phyloP scores from a whole-genome alignment of 53 echinoderm and acorn worm species.

The Crossaster papposus region DNA sequence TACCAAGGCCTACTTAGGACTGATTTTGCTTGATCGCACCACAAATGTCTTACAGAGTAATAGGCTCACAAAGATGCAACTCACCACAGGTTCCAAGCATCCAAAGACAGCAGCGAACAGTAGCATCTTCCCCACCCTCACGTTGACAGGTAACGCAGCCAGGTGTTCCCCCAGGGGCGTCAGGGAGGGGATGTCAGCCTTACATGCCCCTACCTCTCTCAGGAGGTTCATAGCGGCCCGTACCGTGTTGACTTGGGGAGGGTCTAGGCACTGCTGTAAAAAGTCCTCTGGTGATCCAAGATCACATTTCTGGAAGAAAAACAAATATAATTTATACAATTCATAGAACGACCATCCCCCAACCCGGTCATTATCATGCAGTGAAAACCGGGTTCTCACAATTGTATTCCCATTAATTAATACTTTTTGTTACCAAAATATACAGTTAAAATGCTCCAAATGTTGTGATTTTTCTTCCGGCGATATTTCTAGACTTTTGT shows the following conservation, averaged over 20 bases:
- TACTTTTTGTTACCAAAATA: too few relatives aligned
- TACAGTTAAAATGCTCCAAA: too few relatives aligned
- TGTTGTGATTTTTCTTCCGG: too few relatives aligned
- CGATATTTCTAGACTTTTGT: too few relatives aligned
- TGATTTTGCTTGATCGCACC: too few relatives aligned
- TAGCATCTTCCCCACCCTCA: constrained; percentile 93
- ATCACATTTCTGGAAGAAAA: constrained; percentile 78
- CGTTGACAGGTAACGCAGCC: constrained; percentile 89
- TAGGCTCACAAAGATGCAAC: not conserved
- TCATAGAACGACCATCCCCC: too few relatives aligned
- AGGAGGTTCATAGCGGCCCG: constrained; percentile 84
- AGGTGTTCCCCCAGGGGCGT: constrained; percentile 93
- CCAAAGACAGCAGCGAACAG: constrained; percentile 95
- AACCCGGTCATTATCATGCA: too few relatives aligned
- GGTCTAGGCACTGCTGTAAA: constrained; percentile 77
- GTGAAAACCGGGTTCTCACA: too few relatives aligned
- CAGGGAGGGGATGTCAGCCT: constrained; percentile 64
- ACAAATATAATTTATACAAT: too few relatives aligned
- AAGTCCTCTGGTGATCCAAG: constrained; percentile 86
- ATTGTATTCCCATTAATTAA: too few relatives aligned
- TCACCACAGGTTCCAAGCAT: constrained; percentile 93
- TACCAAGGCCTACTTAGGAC: too few relatives aligned
- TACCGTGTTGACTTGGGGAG: constrained; percentile 76
- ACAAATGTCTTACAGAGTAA: too few relatives aligned
- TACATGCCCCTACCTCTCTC: constrained; percentile 90